Evolutionary conservation across 2,797 vertebrate species (phyloP).

Genomic region (Triplophysa bombifrons): DNA sequence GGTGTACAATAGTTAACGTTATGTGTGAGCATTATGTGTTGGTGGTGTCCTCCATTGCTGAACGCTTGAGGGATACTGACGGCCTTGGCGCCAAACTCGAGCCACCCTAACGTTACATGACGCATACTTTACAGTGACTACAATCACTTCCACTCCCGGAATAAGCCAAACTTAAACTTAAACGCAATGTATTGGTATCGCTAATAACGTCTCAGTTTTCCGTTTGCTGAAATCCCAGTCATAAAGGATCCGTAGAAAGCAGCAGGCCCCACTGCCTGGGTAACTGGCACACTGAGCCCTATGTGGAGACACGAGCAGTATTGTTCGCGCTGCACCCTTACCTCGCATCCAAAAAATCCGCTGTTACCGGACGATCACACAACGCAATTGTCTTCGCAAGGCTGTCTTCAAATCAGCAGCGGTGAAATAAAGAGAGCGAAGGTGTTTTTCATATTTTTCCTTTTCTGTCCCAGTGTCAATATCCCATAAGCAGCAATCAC

Average conservation of each 20-base stretch:
- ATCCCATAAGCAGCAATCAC: slow-evolving; percentile 66
- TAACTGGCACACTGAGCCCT: slow-evolving; percentile 64
- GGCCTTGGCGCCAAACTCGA: slow-evolving; percentile 77
- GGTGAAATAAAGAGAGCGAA: not conserved
- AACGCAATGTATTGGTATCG: not conserved
- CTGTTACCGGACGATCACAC: slow-evolving; percentile 43
- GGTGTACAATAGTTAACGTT: too few relatives aligned
- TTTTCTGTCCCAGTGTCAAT: slow-evolving; percentile 65
- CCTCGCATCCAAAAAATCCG: slow-evolving; percentile 64
- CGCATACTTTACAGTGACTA: slow-evolving; percentile 25
- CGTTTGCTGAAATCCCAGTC: not conserved
- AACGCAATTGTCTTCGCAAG: slow-evolving; percentile 13
- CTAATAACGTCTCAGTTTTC: not conserved
- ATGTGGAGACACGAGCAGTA: slow-evolving; percentile 69
- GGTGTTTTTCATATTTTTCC: slow-evolving; percentile 22
- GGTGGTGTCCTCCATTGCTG: slow-evolving; percentile 24
- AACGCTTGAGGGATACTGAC: slow-evolving; percentile 39
- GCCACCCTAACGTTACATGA: slow-evolving; percentile 48
- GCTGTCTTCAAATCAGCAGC: not conserved
- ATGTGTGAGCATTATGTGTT: not conserved
- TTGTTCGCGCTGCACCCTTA: slow-evolving; percentile 72
- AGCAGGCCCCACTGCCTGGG: slow-evolving; percentile 70
- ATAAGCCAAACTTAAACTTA: slow-evolving; percentile 58
- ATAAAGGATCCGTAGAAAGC: slow-evolving; percentile 29
- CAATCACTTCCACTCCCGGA: slow-evolving; percentile 62